phyloP scores from a whole-genome alignment of 2,888 invertebrate genomes.

The Cotesia congregata region DNA sequence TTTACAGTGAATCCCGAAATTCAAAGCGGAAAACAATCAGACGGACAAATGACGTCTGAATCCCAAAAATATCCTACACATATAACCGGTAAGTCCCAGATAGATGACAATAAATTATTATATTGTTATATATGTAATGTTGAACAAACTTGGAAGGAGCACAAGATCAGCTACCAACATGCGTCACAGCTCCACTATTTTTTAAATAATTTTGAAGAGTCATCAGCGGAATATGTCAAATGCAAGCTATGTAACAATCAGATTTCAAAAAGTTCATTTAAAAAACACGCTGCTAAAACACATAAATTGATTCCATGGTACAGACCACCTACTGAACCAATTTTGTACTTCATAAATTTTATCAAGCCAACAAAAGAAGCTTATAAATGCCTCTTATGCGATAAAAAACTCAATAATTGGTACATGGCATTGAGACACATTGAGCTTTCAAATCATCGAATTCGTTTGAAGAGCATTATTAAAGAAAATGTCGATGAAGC shows the following conservation, averaged over 20 bases:
- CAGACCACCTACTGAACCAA: neutral
- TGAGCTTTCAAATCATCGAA: neutral
- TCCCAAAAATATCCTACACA: neutral
- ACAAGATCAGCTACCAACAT: neutral
- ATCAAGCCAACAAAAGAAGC: neutral
- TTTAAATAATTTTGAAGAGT: neutral
- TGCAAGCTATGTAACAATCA: neutral
- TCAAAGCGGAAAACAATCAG: too few relatives aligned
- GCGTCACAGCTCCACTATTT: neutral
- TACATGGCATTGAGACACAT: neutral
- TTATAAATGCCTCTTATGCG: neutral
- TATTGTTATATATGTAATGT: neutral
- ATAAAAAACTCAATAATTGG: neutral
- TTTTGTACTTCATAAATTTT: neutral
- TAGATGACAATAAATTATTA: neutral
- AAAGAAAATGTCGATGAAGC: neutral
- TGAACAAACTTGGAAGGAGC: neutral
- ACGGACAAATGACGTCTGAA: too few relatives aligned
- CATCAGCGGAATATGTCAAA: neutral
- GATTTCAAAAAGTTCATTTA: neutral
- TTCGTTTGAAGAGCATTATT: neutral
- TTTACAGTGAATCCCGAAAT: too few relatives aligned
- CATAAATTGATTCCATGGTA: neutral
- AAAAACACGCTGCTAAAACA: neutral
- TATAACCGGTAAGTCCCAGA: neutral